These are phyloP conservation scores for Dascillus cervinus DNA, from an alignment of 2,888 invertebrate species.

Conservation along the genomic window DNA sequence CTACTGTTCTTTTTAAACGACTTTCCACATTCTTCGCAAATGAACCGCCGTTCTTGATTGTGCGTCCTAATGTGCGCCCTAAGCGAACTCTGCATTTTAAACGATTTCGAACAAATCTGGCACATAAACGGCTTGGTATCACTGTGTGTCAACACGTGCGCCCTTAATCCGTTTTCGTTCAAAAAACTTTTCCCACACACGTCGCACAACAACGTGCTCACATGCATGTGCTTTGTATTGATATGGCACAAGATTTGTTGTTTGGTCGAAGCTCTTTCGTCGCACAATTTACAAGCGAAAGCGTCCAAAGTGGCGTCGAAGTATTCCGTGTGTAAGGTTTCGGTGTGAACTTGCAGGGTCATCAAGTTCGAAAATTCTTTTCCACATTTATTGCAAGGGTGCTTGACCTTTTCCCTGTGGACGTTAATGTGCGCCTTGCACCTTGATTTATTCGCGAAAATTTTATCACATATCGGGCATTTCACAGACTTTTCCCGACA, in stretches of 20 bases:
- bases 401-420: constrained; percentile 15
- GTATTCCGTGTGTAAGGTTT: constrained; percentile 14
- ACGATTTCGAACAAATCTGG: constrained; percentile 36
- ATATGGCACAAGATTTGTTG: constrained; percentile 15
- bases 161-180: constrained; percentile 13
- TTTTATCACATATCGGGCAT: constrained; percentile 14
- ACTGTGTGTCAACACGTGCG: constrained; percentile 14
- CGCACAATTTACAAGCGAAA: constrained; percentile 16
- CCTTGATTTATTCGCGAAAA: constrained; percentile 14
- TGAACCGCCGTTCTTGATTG: constrained; percentile 24
- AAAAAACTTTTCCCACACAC: constrained; percentile 48
- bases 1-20: constrained; percentile 42
- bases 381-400: constrained; percentile 13
- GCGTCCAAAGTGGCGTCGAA: constrained; percentile 17
- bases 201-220: constrained; percentile 34
- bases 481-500: constrained; percentile 3
- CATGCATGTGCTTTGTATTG: constrained; percentile 16
- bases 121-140: constrained; percentile 26
- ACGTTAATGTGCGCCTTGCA: constrained; percentile 12
- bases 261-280: constrained; percentile 8
- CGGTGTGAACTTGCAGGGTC: constrained; percentile 11
- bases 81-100: constrained; percentile 31
- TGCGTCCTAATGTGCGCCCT: constrained; percentile 37
- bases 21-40: constrained; percentile 23
- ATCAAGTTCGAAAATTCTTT: constrained; percentile 12